Conservation (phyloP, 35 echinoderm and acorn worm genomes). For the Amphiura filiformis region DNA sequence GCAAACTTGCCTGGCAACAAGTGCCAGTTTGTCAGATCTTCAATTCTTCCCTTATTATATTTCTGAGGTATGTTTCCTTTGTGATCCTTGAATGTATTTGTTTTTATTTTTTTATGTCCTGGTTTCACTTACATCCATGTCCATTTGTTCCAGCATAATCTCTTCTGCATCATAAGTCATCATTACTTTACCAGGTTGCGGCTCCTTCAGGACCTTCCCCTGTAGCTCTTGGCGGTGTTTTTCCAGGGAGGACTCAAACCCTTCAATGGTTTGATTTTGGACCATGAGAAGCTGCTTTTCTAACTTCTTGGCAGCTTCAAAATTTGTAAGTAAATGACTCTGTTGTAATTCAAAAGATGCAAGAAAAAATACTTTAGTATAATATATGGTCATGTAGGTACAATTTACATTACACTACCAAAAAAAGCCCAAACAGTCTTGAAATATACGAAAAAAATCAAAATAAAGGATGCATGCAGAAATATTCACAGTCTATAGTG, state of each 20-base stretch:
- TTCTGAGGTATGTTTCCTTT: too few relatives aligned
- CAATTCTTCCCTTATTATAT: too few relatives aligned
- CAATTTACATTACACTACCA: too few relatives aligned
- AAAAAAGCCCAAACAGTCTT: too few relatives aligned
- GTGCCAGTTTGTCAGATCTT: too few relatives aligned
- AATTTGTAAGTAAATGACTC: slow-evolving; percentile 86
- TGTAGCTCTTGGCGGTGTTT: slow-evolving; percentile 59
- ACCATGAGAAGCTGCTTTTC: slow-evolving; percentile 85
- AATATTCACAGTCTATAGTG: too few relatives aligned
- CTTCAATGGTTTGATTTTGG: slow-evolving; percentile 89
- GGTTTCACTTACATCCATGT: slow-evolving; percentile 79
- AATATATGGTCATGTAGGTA: too few relatives aligned
- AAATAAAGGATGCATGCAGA: too few relatives aligned
- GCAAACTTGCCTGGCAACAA: too few relatives aligned
- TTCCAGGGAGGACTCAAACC: slow-evolving; percentile 91
- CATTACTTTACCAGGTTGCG: background rate
- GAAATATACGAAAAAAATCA: too few relatives aligned
- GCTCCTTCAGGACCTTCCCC: slow-evolving; percentile 40
- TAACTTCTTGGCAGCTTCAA: slow-evolving; percentile 84
- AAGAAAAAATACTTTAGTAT: slow-evolving; percentile 36
- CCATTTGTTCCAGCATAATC: slow-evolving; percentile 55
- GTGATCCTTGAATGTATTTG: too few relatives aligned
- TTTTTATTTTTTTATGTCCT: too few relatives aligned
- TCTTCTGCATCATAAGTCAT: slow-evolving; percentile 59
- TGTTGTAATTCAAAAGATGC: slow-evolving; percentile 28